Evolutionary conservation across 2,113 vertebrate genomes (phyloP).

Genomic region (Pelecanoides urinatrix): DNA sequence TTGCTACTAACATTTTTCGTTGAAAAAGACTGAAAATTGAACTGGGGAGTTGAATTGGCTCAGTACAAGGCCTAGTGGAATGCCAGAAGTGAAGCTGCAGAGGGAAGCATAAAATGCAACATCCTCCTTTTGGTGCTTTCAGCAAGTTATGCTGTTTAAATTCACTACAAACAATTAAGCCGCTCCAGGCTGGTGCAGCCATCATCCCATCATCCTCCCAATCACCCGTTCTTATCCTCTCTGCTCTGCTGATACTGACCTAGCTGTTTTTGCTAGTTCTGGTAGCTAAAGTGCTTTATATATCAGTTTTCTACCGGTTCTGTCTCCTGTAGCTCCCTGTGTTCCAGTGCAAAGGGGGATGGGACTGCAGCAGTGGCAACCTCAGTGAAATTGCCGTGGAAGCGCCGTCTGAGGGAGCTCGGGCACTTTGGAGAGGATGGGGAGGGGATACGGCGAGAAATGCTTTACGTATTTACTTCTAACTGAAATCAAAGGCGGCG

Average conservation of each 20-base stretch:
- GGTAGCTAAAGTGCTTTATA: background rate
- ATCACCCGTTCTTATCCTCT: background rate
- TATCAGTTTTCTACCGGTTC: background rate
- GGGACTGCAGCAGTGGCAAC: background rate
- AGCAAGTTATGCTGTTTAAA: background rate
- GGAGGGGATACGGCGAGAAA: background rate
- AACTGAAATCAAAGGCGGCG: too few relatives aligned
- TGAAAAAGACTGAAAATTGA: background rate
- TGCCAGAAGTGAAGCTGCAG: too few relatives aligned
- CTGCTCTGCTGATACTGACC: background rate
- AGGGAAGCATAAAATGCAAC: background rate
- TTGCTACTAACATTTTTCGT: background rate
- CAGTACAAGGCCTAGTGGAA: background rate
- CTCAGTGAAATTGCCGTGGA: fast-evolving
- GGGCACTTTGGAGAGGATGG: background rate
- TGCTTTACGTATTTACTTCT: background rate
- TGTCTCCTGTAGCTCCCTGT: background rate
- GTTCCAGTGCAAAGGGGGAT: background rate
- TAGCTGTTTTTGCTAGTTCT: background rate
- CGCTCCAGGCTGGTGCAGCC: too few relatives aligned
- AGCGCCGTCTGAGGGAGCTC: too few relatives aligned
- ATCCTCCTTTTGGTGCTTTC: background rate
- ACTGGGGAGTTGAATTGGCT: background rate
- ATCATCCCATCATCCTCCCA: background rate
- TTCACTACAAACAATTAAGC: background rate